Evolutionary conservation across 2,797 vertebrate species (phyloP), one percentile per base, ranked within the genome.

Genomic region (Microctenopoma lineatum): DNA sequence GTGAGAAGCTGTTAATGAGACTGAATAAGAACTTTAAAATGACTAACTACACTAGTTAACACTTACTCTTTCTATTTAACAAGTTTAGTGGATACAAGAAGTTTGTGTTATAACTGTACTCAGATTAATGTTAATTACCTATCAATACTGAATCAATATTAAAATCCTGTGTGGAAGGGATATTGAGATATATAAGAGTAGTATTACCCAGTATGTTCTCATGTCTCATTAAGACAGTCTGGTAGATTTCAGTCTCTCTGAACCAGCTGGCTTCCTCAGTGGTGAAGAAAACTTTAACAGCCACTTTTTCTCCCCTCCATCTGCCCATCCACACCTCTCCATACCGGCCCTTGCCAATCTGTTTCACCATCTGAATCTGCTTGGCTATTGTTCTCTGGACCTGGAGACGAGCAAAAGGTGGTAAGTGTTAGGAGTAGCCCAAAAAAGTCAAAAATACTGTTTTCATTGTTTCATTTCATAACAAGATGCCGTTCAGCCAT

Each of bases 261-360:
- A 98, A 99, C 97, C 97, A 99, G 90, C 97, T 99, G 89, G 97
- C 96, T 86, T 99, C 97, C 81, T 99, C 97, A 0, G 96, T 98
- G 79, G 97, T 98, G 88, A 98, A 98, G 84, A 99, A 99, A 3
- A 99, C 97, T 87, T 99, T 99, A 27, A 98, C 97, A 0, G 97
- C 97, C 55, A 99, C 97, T 75, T 96, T 97, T 75, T 99, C 97
- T 0, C 96, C 97, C 25, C 97, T 95, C 97, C 97, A 99, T 77
- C 93, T 94, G 60, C 97, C 97, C 96, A 98, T 98, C 97, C 97
- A 98, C 71, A 99, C 97, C 86, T 99, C 97, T 42, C 97, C 97
- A 1, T 98, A 98, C 64, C 97, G 93, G 39, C 97, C 97, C 92
- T 98, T 98, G 3, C 97, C 97, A 46, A 99, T 98, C 94, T 98